These are phyloP conservation scores for Siderastrea radians DNA, from an alignment of 92 coral and sea anemone species.

Conservation along the genomic window DNA sequence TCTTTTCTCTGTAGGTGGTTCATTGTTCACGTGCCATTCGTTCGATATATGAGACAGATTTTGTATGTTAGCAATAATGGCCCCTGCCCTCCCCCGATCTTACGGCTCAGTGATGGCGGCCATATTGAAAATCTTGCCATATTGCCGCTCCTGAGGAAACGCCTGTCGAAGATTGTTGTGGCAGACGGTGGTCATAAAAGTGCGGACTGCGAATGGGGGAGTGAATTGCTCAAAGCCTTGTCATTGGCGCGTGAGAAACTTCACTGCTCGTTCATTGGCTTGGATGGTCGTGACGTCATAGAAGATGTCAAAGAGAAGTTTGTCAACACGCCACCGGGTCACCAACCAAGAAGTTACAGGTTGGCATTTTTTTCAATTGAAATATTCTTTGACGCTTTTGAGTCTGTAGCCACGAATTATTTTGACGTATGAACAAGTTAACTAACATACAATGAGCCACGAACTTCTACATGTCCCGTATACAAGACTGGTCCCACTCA, in stretches of 20 bases:
- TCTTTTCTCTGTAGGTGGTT: conserved; percentile 58
- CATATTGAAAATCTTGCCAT: conserved; percentile 86
- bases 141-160: conserved; percentile 74
- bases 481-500: no score
- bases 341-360: conserved; percentile 64
- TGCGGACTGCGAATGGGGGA: conserved; percentile 54
- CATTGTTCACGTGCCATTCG: conserved; percentile 62
- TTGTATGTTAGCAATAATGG: conserved; percentile 61
- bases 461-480: no score
- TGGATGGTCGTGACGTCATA: conserved; percentile 70
- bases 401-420: no score
- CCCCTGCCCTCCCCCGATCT: conserved; percentile 72
- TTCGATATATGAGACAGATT: conserved; percentile 77
- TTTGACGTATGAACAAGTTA: no score
- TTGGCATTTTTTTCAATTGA: background rate
- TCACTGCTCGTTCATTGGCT: conserved; percentile 74
- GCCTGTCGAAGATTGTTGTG: conserved; percentile 70
- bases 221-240: conserved; percentile 61
- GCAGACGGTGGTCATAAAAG: conserved; percentile 72
- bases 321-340: conserved; percentile 35
- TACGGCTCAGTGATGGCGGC: conserved; percentile 85
- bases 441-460: no score
- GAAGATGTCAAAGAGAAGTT: conserved; percentile 66
- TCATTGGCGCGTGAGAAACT: conserved; percentile 80
- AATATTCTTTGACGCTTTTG: no score